Base-by-base conservation (phyloP, 2,797 vertebrate species). In the Myotis myotis region DNA sequence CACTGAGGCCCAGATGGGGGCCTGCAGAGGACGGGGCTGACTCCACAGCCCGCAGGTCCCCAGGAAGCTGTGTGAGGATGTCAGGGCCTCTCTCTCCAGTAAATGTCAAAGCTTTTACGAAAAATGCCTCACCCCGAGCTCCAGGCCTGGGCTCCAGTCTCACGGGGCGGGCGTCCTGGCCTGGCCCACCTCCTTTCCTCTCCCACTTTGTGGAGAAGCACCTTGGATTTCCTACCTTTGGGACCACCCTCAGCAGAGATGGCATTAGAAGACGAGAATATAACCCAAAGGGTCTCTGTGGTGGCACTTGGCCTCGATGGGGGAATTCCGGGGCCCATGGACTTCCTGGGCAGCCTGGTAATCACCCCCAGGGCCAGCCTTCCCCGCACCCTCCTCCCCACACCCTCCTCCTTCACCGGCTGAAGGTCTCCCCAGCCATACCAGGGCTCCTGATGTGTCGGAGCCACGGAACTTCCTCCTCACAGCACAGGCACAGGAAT, bases 401-500 rank as follows among this genome's bases (percentile, higher is more conserved):
- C 38, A 3, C 2, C 20, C 4, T 28, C 51, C 51, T 9, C 22
- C 44, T 12, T 11, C 53, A 5, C 64, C 36, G 25, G 23, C 53
- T 4, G 16, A 20, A 85, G 25, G 49, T 28, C 78, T 62, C 49
- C 30, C 25, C 8, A 19, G 1, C 28, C 47, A 15, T 1, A 15
- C 41, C 17, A 0, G 15, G n/a, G 74, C 55, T 4, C 2, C 25
- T 0, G 6, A 0, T n/a, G 71, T 23, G 5, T 5, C 4, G 22
- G 33, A 38, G 49, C 64, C 33, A 2, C 0, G 0, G 30, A 6
- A 1, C 60, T 28, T 28, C 33, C 22, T 13, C 33, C 4, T 2
- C 2, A 12, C 30, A 30, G 16, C 44, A 3, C 41, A 0, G 0
- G 2, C 49, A 2, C 10, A 0, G 5, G 5, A 49, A 12, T 8